Evolutionary conservation across 2,113 vertebrate genomes (phyloP).

Genomic region (Barnardius zonarius): DNA sequence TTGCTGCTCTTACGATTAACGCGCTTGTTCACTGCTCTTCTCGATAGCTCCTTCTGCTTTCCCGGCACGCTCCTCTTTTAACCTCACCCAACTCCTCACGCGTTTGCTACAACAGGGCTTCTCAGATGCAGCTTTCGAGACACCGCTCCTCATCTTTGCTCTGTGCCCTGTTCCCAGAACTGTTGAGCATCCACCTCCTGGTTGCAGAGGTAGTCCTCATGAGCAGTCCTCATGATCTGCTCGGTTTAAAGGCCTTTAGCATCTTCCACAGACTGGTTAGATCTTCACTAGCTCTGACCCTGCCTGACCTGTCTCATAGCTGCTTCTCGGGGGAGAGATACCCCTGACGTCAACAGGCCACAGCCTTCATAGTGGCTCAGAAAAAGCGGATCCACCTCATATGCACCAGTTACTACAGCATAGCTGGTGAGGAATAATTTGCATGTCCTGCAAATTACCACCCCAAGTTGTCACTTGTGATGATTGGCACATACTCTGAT

Average conservation of each 20-base stretch:
- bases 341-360: not conserved
- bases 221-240: not conserved
- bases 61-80: slow-evolving; percentile 11
- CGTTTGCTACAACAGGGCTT: not conserved
- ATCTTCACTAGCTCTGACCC: not conserved
- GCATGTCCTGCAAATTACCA: not conserved
- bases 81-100: not conserved
- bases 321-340: not conserved
- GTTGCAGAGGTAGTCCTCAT: not conserved
- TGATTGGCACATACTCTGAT: not conserved
- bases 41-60: slow-evolving; percentile 18
- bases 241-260: not conserved
- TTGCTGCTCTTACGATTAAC: slow-evolving; percentile 73
- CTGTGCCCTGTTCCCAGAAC: not conserved
- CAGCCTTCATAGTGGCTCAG: not conserved
- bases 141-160: not conserved
- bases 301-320: not conserved
- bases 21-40: slow-evolving; percentile 41
- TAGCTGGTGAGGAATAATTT: not conserved
- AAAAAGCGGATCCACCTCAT: not conserved
- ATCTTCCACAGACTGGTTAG: fast-evolving
- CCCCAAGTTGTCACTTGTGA: not conserved
- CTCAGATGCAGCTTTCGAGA: not conserved
- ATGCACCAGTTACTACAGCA: not conserved
- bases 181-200: fast-evolving